Conservation (phyloP, 2,113 vertebrate species). For the Crotalus horridus region DNA sequence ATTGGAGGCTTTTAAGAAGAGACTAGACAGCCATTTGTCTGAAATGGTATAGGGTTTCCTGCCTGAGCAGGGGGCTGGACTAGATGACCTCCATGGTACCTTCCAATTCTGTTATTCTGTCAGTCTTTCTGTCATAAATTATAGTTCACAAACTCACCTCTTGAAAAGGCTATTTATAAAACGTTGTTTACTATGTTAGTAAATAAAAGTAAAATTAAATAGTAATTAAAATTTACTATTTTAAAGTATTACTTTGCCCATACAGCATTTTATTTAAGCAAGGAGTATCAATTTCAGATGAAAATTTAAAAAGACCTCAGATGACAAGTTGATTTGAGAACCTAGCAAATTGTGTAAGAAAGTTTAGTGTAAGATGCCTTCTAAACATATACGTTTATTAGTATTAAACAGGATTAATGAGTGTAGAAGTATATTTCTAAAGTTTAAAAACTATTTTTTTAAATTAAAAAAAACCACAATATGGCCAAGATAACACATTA, state of each 20-base stretch:
- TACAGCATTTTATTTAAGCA: neutral
- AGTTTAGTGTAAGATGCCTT: neutral
- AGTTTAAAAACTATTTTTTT: neutral
- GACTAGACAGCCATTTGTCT: neutral
- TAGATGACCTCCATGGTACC: neutral
- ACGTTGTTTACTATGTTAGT: neutral
- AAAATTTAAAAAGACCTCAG: neutral
- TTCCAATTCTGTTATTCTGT: neutral
- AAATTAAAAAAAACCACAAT: neutral
- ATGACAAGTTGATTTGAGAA: conserved; percentile 3
- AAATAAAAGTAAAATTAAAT: neutral
- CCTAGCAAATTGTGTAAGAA: neutral
- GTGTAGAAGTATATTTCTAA: neutral
- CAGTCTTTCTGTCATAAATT: neutral
- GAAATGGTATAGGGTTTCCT: neutral
- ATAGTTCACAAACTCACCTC: neutral
- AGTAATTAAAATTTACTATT: neutral
- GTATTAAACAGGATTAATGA: neutral
- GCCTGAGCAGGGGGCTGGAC: too few relatives aligned
- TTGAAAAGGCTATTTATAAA: neutral
- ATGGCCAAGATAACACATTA: neutral
- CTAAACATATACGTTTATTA: neutral
- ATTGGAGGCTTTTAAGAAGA: neutral
- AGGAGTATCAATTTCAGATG: neutral
- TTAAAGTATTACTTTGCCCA: neutral